Percentiles rank a stretch among this genome's conserved stretches.
Conservation (phyloP, 2,113 vertebrate species). For the Aphelocoma coerulescens region DNA sequence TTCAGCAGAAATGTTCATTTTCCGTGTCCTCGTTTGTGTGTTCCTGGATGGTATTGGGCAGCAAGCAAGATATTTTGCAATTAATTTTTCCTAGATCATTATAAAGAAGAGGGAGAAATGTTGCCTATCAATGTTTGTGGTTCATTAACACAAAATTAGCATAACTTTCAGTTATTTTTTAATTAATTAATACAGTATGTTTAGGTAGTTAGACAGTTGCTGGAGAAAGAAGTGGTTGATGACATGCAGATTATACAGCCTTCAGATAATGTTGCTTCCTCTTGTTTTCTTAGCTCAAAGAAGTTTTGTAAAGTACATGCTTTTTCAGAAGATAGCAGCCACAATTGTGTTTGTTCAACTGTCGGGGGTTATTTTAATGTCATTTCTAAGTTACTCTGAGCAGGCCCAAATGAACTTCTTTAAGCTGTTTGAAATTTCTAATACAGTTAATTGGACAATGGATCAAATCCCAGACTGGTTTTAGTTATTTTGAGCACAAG, state of each 20-base stretch:
- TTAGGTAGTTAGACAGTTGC: not conserved
- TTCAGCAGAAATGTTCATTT: not conserved
- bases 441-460: not conserved
- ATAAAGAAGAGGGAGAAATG: not conserved
- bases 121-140: not conserved
- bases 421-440: not conserved
- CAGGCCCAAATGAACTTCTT: not conserved
- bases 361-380: not conserved
- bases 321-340: not conserved
- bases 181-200: fast-evolving
- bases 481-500: not conserved
- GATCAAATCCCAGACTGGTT: not conserved
- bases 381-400: not conserved
- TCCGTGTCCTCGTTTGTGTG: fast-evolving
- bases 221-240: not conserved
- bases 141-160: not conserved
- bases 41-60: not conserved
- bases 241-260: not conserved
- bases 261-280: not conserved
- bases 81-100: not conserved
- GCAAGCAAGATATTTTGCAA: not conserved
- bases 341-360: not conserved
- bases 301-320: not conserved
- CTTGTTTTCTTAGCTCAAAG: not conserved
- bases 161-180: not conserved